Evolutionary conservation across 2,113 vertebrate species (phyloP), one percentile per base, ranked within the genome.

Genomic region (Eulemur macaco): DNA sequence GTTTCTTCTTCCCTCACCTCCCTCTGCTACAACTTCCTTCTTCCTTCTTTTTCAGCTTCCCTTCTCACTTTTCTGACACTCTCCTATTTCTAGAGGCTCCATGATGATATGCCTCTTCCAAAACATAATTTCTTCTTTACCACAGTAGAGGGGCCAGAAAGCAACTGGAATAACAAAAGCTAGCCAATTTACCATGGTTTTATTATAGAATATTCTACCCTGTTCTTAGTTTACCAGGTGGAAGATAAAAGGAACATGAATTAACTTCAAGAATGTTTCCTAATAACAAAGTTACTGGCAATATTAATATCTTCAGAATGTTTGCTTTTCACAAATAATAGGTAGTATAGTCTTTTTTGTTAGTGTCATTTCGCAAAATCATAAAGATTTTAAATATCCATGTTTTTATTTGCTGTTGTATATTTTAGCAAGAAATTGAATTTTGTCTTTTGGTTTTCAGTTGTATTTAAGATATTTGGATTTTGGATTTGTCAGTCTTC

Each of bases 321-420:
- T 78, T 34, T 88, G 4, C 15, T 87, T 94, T 64, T 74, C 37
- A 56, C 77, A 91, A 94, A 85, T 81, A 71, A 86, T 68, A 54
- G 17, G 23, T 77, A 42, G 10, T 90, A 23, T 31, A 37, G 42
- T 71, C 31, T 23, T 82, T 95, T 93, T 71, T 58, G 9, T 81
- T 78, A 82, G 3, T 71, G 45, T 96, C n/a, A 29, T 96, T 34
- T 50, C 25, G 89, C 29, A 96, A 66, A 82, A 80, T 64, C 29
- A 83, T 87, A 74, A 83, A 86, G 29, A 76, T 95, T 94, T 63
- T 87, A 91, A 81, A 69, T 89, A 87, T 52, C 82, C 58, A 71
- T 50, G 11, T 78, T 91, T 84, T 90, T 82, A 21, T 58, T 95
- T 90, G 77, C 39, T 91, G 52, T 64, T 58, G 2, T 1, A 13